Evolutionary conservation across 1,140 invertebrate species (phyloP).

Genomic region (Pemphigus obesinymphae): DNA sequence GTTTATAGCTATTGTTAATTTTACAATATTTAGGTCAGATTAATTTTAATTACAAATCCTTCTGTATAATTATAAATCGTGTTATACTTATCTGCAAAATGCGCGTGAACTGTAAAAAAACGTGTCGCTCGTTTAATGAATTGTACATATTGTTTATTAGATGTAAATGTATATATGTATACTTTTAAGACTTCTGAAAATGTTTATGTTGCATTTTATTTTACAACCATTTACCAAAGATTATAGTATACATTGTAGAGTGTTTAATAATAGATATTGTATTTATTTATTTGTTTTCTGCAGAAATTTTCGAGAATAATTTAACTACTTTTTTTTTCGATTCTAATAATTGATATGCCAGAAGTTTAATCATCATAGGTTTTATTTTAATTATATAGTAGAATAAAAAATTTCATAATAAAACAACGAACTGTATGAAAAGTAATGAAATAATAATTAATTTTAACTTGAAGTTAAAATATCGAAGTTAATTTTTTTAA

Average conservation of each 20-base stretch:
- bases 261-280: not conserved
- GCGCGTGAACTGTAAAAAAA: not conserved
- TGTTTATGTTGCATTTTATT: not conserved
- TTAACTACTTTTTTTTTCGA: no score
- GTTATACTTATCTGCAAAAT: not conserved
- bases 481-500: no score
- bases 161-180: not conserved
- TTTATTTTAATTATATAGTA: no score
- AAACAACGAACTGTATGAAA: no score
- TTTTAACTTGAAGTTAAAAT: no score
- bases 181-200: not conserved
- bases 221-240: not conserved
- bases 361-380: no score
- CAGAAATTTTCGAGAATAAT: no score
- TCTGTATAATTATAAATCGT: not conserved
- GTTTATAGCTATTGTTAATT: constrained; percentile 6
- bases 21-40: not conserved
- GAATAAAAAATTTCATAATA: no score
- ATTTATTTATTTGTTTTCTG: not conserved
- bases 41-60: not conserved
- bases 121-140: not conserved
- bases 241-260: not conserved
- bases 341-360: no score
- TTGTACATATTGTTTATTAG: not conserved
- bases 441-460: no score